These are phyloP conservation scores for Hydrocynus forskahlii DNA, from an alignment of 2,797 vertebrate species.

Conservation along the genomic window DNA sequence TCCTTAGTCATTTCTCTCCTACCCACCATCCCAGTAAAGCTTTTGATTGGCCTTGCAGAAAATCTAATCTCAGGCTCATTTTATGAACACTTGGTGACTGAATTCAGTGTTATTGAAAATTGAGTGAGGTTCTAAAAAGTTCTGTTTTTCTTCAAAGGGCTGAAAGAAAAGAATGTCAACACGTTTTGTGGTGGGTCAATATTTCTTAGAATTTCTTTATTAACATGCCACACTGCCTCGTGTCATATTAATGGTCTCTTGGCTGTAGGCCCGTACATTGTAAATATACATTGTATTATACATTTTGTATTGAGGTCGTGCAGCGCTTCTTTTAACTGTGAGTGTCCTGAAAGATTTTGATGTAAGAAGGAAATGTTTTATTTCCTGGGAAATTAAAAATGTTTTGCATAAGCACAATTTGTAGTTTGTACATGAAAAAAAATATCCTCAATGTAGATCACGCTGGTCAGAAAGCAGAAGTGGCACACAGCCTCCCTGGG, in stretches of 20 bases:
- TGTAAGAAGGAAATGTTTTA: conserved; percentile 9
- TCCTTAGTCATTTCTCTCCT: too few species aligned
- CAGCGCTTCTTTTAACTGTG: conserved; percentile 45
- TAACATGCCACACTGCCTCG: background rate
- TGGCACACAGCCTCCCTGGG: background rate
- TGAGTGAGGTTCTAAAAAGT: background rate
- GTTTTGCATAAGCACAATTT: background rate
- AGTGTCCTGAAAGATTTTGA: background rate
- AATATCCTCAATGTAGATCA: background rate
- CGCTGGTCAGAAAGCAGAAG: background rate
- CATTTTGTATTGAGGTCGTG: conserved; percentile 56
- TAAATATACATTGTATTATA: conserved; percentile 73
- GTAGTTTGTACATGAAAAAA: background rate
- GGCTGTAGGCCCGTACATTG: conserved; percentile 56
- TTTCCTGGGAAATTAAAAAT: conserved; percentile 2
- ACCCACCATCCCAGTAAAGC: background rate
- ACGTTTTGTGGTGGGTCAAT: too few species aligned
- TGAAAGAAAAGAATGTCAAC: background rate
- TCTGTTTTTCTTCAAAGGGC: background rate
- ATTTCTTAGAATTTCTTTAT: background rate
- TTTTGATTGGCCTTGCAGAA: background rate
- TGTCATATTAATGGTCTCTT: conserved; percentile 33
- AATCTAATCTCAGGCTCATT: background rate
- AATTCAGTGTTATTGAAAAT: background rate
- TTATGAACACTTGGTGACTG: background rate